These are phyloP conservation scores for Pipistrellus pipistrellus DNA, from an alignment of 2,797 vertebrate genomes.

Conservation along the genomic window DNA sequence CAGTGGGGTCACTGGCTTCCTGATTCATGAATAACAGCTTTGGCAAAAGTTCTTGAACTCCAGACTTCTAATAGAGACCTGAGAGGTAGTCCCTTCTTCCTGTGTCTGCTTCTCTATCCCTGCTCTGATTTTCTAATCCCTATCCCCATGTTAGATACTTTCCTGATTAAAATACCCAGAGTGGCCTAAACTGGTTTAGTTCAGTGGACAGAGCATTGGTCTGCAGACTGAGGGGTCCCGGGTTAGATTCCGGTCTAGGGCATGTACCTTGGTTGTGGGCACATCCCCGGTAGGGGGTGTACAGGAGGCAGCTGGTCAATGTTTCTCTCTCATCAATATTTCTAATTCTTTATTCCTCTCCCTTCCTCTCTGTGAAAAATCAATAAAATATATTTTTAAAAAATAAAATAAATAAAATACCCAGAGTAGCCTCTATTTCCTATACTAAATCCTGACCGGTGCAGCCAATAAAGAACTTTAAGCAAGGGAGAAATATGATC, in stretches of 20 bases:
- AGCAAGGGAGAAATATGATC: neutral
- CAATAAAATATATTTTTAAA: no score
- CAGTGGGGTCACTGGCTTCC: neutral
- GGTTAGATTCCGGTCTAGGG: no score
- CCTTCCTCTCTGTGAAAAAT: no score
- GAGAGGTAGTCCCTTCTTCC: neutral
- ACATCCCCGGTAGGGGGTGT: no score
- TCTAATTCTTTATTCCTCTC: no score
- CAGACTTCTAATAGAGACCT: neutral
- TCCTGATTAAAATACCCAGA: neutral
- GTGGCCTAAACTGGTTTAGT: no score
- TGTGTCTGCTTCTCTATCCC: neutral
- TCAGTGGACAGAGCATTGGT: no score
- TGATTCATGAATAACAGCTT: neutral
- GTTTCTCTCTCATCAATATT: no score
- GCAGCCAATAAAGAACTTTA: neutral
- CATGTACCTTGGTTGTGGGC: no score
- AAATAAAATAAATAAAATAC: neutral
- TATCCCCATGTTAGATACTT: neutral
- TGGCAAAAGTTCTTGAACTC: neutral
- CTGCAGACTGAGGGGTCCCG: no score
- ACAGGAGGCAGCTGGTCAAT: no score
- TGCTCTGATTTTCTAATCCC: neutral
- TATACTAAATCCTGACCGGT: neutral
- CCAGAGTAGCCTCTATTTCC: neutral